Conservation (phyloP, 2,888 invertebrate genomes). For the Folsomia candida region DNA sequence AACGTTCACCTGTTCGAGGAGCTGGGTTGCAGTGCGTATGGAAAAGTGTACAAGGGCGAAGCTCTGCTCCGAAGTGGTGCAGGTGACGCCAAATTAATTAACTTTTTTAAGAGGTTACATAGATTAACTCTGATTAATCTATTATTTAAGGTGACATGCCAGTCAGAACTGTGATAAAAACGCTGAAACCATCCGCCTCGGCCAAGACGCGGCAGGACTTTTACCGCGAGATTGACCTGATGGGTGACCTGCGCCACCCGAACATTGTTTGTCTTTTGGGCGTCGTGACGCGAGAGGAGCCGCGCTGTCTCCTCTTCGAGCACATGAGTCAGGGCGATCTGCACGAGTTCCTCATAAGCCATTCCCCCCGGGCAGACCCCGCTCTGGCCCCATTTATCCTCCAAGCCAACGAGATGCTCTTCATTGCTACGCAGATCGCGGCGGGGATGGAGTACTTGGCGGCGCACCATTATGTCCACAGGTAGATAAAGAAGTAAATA, state of each 20-base stretch:
- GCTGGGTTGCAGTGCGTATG: constrained; percentile 93
- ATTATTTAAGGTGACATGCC: too few species aligned
- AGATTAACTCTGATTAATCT: constrained; percentile 62
- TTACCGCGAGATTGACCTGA: constrained; percentile 86
- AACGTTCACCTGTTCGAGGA: constrained; percentile 84
- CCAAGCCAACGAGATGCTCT: constrained; percentile 69
- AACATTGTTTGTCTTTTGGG: constrained; percentile 94
- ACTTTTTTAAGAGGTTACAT: too few species aligned
- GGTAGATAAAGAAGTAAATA: background rate
- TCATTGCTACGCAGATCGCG: constrained; percentile 84
- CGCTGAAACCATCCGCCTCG: constrained; percentile 86
- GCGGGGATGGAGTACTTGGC: constrained; percentile 61
- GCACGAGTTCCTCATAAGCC: constrained; percentile 88
- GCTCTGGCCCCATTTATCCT: background rate
- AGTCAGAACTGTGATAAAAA: constrained; percentile 86
- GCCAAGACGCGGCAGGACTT: constrained; percentile 81
- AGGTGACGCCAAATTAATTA: too few species aligned
- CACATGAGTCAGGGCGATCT: constrained; percentile 94
- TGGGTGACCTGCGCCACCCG: constrained; percentile 88
- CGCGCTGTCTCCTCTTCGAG: constrained; percentile 93
- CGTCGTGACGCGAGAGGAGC: constrained; percentile 82
- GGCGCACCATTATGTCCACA: constrained; percentile 90
- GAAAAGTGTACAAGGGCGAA: constrained; percentile 95
- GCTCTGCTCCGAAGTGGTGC: constrained; percentile 60
- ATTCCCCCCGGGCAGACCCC: constrained; percentile 65